phyloP scores from a whole-genome alignment of 2,888 invertebrate species.

The Pammene aurita region DNA sequence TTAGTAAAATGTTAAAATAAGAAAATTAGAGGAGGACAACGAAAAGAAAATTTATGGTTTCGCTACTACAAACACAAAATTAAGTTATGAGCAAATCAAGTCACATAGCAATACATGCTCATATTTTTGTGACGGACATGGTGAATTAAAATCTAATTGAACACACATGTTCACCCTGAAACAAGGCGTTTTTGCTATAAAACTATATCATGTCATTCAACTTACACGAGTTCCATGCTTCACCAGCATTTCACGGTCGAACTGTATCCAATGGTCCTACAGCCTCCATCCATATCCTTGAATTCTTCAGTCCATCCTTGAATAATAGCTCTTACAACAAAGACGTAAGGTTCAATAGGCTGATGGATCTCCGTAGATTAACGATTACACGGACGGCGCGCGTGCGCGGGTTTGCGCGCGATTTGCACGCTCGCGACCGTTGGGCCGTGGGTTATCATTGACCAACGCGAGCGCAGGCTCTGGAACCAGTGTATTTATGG shows the following conservation, averaged over 20 bases:
- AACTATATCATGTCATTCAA: slow-evolving; percentile 30
- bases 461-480: not conserved
- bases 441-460: slow-evolving; percentile 15
- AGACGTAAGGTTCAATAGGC: slow-evolving; percentile 3
- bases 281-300: slow-evolving; percentile 27
- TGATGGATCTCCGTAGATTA: slow-evolving; percentile 48
- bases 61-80: no score
- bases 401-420: slow-evolving; percentile 46
- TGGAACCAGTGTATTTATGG: not conserved
- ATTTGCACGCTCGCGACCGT: slow-evolving; percentile 38
- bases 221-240: slow-evolving; percentile 27
- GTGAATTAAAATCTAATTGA: not conserved
- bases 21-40: no score
- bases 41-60: no score
- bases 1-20: no score
- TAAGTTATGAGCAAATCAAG: no score
- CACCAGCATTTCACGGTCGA: slow-evolving; percentile 34
- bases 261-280: slow-evolving; percentile 25
- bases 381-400: slow-evolving; percentile 54
- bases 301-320: slow-evolving; percentile 15
- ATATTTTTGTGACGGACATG: not conserved
- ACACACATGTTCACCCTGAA: not conserved
- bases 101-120: no score
- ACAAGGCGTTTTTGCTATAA: not conserved
- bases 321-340: slow-evolving; percentile 13